Evolutionary conservation across 2,888 invertebrate species (phyloP).

Genomic region (Meiosimyza decipiens): DNA sequence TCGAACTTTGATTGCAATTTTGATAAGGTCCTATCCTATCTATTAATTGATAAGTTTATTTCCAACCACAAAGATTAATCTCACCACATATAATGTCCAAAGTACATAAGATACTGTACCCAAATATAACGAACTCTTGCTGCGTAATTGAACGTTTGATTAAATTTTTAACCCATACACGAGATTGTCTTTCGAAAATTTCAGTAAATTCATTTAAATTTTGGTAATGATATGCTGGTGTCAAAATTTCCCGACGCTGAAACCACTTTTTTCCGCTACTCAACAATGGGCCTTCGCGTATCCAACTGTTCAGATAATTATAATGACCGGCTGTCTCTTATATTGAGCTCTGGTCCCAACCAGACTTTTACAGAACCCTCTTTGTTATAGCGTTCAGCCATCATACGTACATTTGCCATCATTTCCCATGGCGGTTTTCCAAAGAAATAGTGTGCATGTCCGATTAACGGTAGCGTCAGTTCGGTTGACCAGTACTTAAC

Average conservation of each 20-base stretch:
- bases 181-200: conserved; percentile 73
- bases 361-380: conserved; percentile 45
- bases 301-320: conserved; percentile 48
- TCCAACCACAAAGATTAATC: conserved; percentile 19
- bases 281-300: conserved; percentile 52
- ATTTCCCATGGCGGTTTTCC: conserved; percentile 63
- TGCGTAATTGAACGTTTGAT: conserved; percentile 49
- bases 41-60: neutral
- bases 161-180: conserved; percentile 65
- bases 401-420: conserved; percentile 57
- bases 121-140: conserved; percentile 69
- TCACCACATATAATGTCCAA: conserved; percentile 66
- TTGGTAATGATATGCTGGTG: conserved; percentile 82
- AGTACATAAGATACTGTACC: conserved; percentile 66
- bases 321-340: conserved; percentile 49
- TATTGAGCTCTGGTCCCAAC: conserved; percentile 44
- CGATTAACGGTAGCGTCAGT: conserved; percentile 68
- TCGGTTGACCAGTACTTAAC: conserved; percentile 46
- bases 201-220: conserved; percentile 77
- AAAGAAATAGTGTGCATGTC: conserved; percentile 68
- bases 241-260: conserved; percentile 74
- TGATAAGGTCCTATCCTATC: neutral
- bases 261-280: conserved; percentile 70
- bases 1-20: too few species aligned
- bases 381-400: conserved; percentile 56